Evolutionary conservation across 2,113 vertebrate genomes (phyloP).

Genomic region (Chitala chitala): DNA sequence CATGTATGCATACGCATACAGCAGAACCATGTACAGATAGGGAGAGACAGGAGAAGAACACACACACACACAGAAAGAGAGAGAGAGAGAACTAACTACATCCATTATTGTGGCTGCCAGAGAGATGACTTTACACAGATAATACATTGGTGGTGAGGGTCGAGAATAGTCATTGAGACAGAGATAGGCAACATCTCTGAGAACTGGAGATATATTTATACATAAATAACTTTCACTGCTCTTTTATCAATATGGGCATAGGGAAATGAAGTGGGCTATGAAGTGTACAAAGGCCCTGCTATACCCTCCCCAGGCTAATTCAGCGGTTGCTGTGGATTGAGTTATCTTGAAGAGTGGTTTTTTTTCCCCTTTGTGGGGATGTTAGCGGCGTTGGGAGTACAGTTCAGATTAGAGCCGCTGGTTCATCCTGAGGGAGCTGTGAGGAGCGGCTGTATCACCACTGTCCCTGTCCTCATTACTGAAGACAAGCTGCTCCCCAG

Average conservation of each 20-base stretch:
- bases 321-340: slow-evolving; percentile 38
- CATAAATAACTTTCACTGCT: slow-evolving; percentile 49
- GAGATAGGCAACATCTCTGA: slow-evolving; percentile 10
- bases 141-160: slow-evolving; percentile 27
- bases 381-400: slow-evolving; percentile 46
- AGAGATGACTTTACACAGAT: slow-evolving; percentile 48
- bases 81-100: slow-evolving; percentile 18
- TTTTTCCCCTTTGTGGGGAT: slow-evolving; percentile 12
- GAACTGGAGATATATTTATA: slow-evolving; percentile 23
- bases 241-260: slow-evolving; percentile 34
- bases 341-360: slow-evolving; percentile 35
- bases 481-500: slow-evolving; percentile 59
- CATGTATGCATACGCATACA: too few species aligned
- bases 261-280: slow-evolving; percentile 31
- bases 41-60: too few species aligned
- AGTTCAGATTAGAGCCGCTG: slow-evolving; percentile 59
- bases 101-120: slow-evolving; percentile 28
- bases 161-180: slow-evolving; percentile 48
- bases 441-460: slow-evolving; percentile 52
- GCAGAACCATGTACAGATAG: too few species aligned
- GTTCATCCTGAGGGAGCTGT: slow-evolving; percentile 49
- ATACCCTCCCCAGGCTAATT: slow-evolving; percentile 26
- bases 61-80: background rate
- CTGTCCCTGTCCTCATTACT: slow-evolving; percentile 65
- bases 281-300: background rate